Conservation (phyloP, 1,140 invertebrate species). For the Homalodisca vitripennis region DNA sequence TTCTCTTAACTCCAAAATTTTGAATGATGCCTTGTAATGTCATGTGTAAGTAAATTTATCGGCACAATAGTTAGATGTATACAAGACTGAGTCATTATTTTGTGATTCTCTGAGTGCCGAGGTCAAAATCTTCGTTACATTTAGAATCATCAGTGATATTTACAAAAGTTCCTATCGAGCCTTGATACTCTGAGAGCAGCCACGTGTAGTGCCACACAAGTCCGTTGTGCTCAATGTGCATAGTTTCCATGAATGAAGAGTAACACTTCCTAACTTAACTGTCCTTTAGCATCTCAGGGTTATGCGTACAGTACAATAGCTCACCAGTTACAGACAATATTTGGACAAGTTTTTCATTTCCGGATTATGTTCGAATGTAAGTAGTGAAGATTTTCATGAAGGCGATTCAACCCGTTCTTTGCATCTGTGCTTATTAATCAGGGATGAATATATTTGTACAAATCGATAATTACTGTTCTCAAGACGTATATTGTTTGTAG, state of each 20-base stretch:
- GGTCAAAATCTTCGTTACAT: conserved; percentile 33
- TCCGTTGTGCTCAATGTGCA: conserved; percentile 30
- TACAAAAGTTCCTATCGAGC: conserved; percentile 43
- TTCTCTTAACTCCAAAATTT: conserved; percentile 4
- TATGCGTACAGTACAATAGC: conserved; percentile 39
- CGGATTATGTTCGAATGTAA: neutral
- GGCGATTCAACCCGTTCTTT: neutral
- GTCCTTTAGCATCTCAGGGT: conserved; percentile 41
- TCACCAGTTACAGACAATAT: conserved; percentile 18
- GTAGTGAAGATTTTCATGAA: neutral
- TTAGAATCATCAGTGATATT: conserved; percentile 40
- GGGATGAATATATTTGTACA: conserved; percentile 12
- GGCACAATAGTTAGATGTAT: conserved; percentile 30
- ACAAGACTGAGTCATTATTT: conserved; percentile 34
- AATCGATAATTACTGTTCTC: neutral
- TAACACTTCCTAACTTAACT: conserved; percentile 31
- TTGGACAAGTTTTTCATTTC: neutral
- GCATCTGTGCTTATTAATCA: neutral
- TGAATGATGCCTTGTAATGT: conserved; percentile 33
- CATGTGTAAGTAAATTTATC: conserved; percentile 21
- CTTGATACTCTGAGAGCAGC: conserved; percentile 41
- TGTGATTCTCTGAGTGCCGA: conserved; percentile 35
- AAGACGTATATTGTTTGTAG: neutral
- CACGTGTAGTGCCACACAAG: conserved; percentile 35
- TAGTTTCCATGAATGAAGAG: conserved; percentile 27